Base-by-base conservation (phyloP, 2,113 vertebrate genomes). In the Anser cygnoides region DNA sequence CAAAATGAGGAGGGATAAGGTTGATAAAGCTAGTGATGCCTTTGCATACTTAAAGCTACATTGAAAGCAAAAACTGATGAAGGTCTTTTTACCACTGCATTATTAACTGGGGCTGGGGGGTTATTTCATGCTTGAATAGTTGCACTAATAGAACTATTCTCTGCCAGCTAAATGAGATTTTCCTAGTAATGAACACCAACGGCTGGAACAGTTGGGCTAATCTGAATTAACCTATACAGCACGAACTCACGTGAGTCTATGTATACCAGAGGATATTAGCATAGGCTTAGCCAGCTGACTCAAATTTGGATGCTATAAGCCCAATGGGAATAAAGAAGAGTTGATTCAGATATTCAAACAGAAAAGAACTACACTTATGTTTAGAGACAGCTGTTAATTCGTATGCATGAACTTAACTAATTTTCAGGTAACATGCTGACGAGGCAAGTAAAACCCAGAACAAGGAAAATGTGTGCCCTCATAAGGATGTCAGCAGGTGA, bases 121-220 rank as follows among this genome's bases (percentile, higher is more conserved):
- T 75, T 87, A 92, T 94, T 97, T 96, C 90, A 95, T 92, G 89
- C 93, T 87, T 89, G 87, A 84, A 8, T 35, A 70, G 85, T 4
- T 50, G 12, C 49, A 50, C 49, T 50, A 50, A 13, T 50, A 25
- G 49, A 25, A 50, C 49, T 50, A 50, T 50, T 22, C 49, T 50
- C 22, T 50, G 49, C 49, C 22, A 50, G 49, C 49, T 50, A 50
- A 50, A 50, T 50, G 49, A 50, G 21, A 13, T 50, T 25, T 25
- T 50, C 49, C 49, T 50, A 50, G 49, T 50, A 25, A 13, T 25
- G 49, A 50, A 50, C 22, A 50, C 49, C 22, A 50, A 50, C 23
- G 22, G 49, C 49, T 50, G 49, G 49, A 50, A 25, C 49, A 50
- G 49, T 50, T 50, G 49, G 49, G 49, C 49, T 23, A 22, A 50